phyloP scores from a whole-genome alignment of 2,113 vertebrate genomes.

The Empidonax traillii region DNA sequence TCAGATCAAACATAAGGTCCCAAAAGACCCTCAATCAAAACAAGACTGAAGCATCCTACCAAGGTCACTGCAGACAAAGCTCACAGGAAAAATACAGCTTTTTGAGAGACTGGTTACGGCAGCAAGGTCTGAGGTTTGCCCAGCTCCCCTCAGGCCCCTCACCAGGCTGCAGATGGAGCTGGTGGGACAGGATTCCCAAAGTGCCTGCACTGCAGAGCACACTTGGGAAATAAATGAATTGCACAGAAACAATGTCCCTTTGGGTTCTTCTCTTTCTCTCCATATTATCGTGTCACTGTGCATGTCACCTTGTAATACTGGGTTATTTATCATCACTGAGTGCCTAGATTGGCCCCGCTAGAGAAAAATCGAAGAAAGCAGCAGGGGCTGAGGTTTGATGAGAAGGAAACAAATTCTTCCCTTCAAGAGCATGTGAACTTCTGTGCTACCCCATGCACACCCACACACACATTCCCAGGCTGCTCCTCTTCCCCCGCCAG shows the following conservation, averaged over 20 bases:
- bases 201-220: not conserved
- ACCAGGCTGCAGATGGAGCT: not conserved
- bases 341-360: constrained; percentile 13
- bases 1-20: not conserved
- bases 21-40: not conserved
- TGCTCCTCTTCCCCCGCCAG: not conserved
- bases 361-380: constrained; percentile 61
- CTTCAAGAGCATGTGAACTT: not conserved
- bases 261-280: constrained; percentile 30
- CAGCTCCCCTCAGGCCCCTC: not conserved
- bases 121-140: not conserved
- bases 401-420: constrained; percentile 42
- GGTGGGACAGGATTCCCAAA: not conserved
- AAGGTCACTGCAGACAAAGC: not conserved
- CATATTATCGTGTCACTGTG: constrained; percentile 14
- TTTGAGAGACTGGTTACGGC: not conserved
- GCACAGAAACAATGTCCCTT: not conserved
- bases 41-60: not conserved
- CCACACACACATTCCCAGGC: not conserved
- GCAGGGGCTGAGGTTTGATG: constrained; percentile 32
- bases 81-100: not conserved
- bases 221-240: not conserved
- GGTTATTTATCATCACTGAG: constrained; percentile 61
- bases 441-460: not conserved
- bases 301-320: constrained; percentile 38